A percentile compares a stretch with the other conserved stretches of the same genome.
phyloP scores from a whole-genome alignment of 2,797 vertebrate genomes.

The Enteromius argenteus region DNA sequence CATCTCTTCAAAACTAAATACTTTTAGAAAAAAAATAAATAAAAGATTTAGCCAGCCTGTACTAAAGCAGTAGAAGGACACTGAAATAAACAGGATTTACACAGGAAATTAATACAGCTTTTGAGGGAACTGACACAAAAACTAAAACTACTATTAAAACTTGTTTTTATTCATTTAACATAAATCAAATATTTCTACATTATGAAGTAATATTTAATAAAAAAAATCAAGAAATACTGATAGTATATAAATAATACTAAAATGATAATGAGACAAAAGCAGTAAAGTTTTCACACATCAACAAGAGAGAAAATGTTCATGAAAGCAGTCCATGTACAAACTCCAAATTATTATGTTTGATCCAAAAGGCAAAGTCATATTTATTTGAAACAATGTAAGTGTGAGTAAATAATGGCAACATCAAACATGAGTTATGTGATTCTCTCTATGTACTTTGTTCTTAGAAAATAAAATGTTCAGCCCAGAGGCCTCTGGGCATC shows the following conservation, averaged over 20 bases:
- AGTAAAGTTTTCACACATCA: neutral
- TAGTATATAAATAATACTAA: neutral
- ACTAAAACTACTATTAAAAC: neutral
- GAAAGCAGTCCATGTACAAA: neutral
- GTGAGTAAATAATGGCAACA: conserved; percentile 6
- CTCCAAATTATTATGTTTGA: neutral
- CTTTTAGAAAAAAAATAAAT: conserved; percentile 48
- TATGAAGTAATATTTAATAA: neutral
- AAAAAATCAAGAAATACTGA: neutral
- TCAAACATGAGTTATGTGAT: neutral
- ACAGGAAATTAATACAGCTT: conserved; percentile 17
- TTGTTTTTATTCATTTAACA: neutral
- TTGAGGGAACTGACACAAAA: neutral
- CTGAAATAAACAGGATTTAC: conserved; percentile 34
- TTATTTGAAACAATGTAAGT: neutral
- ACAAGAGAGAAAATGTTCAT: neutral
- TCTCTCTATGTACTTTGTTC: conserved; percentile 12
- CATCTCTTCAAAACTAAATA: conserved; percentile 57
- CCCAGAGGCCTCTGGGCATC: conserved; percentile 17
- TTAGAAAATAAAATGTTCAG: conserved; percentile 36
- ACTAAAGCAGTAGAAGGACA: conserved; percentile 36
- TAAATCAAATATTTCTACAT: neutral
- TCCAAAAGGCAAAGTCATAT: neutral
- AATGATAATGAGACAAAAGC: neutral
- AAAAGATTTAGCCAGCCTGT: conserved; percentile 27